phyloP scores from a whole-genome alignment of 2,888 invertebrate species.

The Dynastes grantii region DNA sequence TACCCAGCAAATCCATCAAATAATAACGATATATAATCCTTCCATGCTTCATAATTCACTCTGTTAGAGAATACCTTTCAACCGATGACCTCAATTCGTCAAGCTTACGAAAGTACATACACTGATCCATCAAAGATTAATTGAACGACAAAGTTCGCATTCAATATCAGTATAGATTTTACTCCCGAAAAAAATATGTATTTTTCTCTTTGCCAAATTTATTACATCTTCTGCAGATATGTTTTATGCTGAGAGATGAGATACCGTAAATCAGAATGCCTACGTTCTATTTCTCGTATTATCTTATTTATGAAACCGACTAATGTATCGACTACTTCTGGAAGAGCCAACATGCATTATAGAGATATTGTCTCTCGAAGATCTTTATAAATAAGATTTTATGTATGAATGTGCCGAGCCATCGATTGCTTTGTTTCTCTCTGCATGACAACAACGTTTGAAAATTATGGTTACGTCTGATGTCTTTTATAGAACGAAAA shows the following conservation, averaged over 20 bases:
- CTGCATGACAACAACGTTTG: constrained; percentile 6
- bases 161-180: constrained; percentile 1
- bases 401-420: neutral
- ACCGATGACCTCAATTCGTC: constrained; percentile 7
- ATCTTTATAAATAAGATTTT: constrained; percentile 16
- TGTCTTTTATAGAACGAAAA: constrained; percentile 7
- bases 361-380: neutral
- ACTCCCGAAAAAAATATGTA: neutral
- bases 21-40: neutral
- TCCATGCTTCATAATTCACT: neutral
- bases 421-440: constrained; percentile 5
- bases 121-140: neutral
- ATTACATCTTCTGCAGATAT: neutral
- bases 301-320: constrained; percentile 17
- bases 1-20: neutral
- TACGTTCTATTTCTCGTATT: constrained; percentile 21
- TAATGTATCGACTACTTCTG: constrained; percentile 16
- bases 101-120: neutral
- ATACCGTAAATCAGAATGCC: constrained; percentile 19
- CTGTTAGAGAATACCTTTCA: constrained; percentile 1
- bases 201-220: too few species aligned
- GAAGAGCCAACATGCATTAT: neutral
- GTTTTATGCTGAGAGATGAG: neutral
- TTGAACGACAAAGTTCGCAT: constrained; percentile 9
- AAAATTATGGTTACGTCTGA: constrained; percentile 20